Conservation (phyloP, 2,113 vertebrate species). For the Periophthalmus modestus region DNA sequence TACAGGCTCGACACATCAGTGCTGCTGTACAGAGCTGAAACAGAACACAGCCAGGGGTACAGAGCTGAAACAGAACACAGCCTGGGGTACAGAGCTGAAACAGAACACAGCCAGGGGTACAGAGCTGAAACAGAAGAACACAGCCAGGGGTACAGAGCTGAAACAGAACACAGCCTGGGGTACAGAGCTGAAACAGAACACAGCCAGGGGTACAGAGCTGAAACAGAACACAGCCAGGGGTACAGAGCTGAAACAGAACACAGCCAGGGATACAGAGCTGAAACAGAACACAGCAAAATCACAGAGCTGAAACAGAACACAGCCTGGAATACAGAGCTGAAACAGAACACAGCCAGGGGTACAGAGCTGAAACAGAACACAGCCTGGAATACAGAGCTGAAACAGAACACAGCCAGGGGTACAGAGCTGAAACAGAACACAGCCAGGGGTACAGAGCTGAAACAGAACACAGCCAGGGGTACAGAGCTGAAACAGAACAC, state of each 20-base stretch:
- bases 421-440: conserved; percentile 55
- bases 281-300: too few relatives aligned
- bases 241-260: conserved; percentile 61
- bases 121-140: conserved; percentile 47
- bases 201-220: conserved; percentile 75
- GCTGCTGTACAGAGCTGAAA: conserved; percentile 72
- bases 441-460: conserved; percentile 73
- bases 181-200: conserved; percentile 61
- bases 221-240: too few relatives aligned
- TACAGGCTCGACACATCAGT: conserved; percentile 75
- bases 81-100: conserved; percentile 70
- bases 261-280: conserved; percentile 76
- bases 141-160: conserved; percentile 75
- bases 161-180: too few relatives aligned
- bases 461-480: too few relatives aligned
- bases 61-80: conserved; percentile 47
- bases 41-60: too few relatives aligned
- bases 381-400: conserved; percentile 74
- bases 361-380: conserved; percentile 55
- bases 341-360: too few relatives aligned
- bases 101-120: too few relatives aligned
- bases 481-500: conserved; percentile 55
- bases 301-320: conserved; percentile 55
- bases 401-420: too few relatives aligned
- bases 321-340: conserved; percentile 74